Conservation (phyloP, 2,797 vertebrate genomes). For the Gallinago stenura region DNA sequence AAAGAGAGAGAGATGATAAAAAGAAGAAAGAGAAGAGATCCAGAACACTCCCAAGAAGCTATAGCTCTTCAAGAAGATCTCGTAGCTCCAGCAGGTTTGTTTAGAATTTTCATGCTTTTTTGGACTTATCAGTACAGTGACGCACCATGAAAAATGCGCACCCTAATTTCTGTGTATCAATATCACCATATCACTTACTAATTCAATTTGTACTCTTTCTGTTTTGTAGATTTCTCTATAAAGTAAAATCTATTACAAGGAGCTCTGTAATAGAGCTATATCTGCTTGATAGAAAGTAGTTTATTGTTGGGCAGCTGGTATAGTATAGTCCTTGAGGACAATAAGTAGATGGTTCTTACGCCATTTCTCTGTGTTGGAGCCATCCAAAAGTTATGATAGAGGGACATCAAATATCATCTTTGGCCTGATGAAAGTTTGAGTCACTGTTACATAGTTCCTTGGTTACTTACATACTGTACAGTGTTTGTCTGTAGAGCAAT, state of each 20-base stretch:
- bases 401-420: not conserved
- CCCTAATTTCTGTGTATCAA: not conserved
- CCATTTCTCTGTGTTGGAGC: not conserved
- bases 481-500: not conserved
- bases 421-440: not conserved
- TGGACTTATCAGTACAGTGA: not conserved
- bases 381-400: not conserved
- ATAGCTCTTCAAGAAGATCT: slow-evolving; percentile 81
- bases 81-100: slow-evolving; percentile 87
- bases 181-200: not conserved
- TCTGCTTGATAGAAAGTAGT: too few relatives aligned
- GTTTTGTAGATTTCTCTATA: not conserved
- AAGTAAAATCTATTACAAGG: not conserved
- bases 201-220: not conserved
- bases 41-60: slow-evolving; percentile 83
- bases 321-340: not conserved
- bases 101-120: slow-evolving; percentile 3
- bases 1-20: slow-evolving; percentile 81
- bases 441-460: not conserved
- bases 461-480: not conserved
- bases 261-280: not conserved
- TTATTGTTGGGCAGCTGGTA: not conserved
- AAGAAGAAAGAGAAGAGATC: slow-evolving; percentile 85
- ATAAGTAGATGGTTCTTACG: not conserved
- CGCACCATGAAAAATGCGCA: too few relatives aligned